Conservation (phyloP, 2,797 vertebrate species). For the Centroberyx gerrardi region DNA sequence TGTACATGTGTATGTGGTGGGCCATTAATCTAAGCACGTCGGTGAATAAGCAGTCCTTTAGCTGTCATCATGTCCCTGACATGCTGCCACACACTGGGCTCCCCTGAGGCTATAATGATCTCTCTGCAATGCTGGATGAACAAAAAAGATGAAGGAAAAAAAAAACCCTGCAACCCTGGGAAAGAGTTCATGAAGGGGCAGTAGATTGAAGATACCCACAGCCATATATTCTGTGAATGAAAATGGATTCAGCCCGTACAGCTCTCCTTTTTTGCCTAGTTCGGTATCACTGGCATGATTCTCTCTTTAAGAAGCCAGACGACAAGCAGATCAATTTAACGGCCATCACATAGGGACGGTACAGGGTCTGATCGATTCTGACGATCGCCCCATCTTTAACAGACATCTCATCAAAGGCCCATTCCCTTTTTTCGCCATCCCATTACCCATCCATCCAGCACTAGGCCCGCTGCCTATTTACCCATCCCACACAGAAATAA, state of each 20-base stretch:
- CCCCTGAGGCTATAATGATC: conserved; percentile 35
- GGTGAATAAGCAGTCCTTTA: conserved; percentile 35
- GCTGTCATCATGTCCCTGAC: conserved; percentile 33
- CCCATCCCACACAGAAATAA: conserved; percentile 76
- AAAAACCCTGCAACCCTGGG: background rate
- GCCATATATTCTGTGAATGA: conserved; percentile 45
- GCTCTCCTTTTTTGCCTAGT: conserved; percentile 47
- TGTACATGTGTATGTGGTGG: conserved; percentile 14
- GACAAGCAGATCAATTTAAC: conserved; percentile 73
- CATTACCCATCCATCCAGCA: conserved; percentile 70
- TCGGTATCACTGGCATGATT: conserved; percentile 46
- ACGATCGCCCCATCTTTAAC: conserved; percentile 74
- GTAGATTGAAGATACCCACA: conserved; percentile 36
- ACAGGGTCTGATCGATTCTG: conserved; percentile 71
- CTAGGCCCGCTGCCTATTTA: conserved; percentile 72
- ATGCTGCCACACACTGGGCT: conserved; percentile 28
- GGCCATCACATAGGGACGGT: conserved; percentile 47
- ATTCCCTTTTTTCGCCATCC: conserved; percentile 65
- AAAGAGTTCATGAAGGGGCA: conserved; percentile 26
- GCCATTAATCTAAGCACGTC: conserved; percentile 9
- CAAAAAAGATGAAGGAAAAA: conserved; percentile 4
- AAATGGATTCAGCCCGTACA: conserved; percentile 42
- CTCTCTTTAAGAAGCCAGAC: conserved; percentile 56
- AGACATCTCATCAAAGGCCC: conserved; percentile 77
- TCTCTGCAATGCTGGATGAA: conserved; percentile 24